A percentile compares a stretch with the other conserved stretches of the same genome.
These are phyloP conservation scores for Xanthorhoe spadicearia DNA, from an alignment of 2,888 invertebrate genomes.

Conservation along the genomic window DNA sequence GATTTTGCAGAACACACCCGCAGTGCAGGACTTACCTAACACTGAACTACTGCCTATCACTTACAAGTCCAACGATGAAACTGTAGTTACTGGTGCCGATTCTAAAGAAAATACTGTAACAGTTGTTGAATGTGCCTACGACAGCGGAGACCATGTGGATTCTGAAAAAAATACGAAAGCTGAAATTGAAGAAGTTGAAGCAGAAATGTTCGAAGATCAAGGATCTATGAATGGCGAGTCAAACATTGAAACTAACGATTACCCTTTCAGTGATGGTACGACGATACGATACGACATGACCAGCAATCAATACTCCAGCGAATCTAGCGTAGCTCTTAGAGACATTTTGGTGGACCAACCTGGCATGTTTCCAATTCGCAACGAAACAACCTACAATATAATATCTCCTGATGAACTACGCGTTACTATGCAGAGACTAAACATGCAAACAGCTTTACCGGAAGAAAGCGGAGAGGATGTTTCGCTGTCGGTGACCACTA, in stretches of 20 bases:
- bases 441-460: conserved; percentile 55
- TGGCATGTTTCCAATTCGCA: conserved; percentile 30
- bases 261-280: conserved; percentile 36
- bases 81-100: background rate
- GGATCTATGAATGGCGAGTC: conserved; percentile 24
- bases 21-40: conserved; percentile 40
- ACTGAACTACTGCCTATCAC: conserved; percentile 43
- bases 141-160: conserved; percentile 3
- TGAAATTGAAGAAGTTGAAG: conserved; percentile 20
- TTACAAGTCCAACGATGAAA: conserved; percentile 32
- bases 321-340: conserved; percentile 43
- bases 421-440: conserved; percentile 60
- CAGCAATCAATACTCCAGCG: conserved; percentile 42
- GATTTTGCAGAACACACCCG: conserved; percentile 58
- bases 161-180: conserved; percentile 3
- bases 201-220: conserved; percentile 17
- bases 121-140: conserved; percentile 19
- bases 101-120: conserved; percentile 16
- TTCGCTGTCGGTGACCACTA: conserved; percentile 23
- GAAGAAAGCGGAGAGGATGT: conserved; percentile 64
- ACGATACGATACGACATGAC: conserved; percentile 18
- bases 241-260: conserved; percentile 33
- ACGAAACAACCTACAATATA: conserved; percentile 46
- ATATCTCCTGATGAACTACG: conserved; percentile 58
- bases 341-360: conserved; percentile 38